These are phyloP conservation scores for Cantharis rustica DNA, from an alignment of 2,888 invertebrate species.

Conservation along the genomic window DNA sequence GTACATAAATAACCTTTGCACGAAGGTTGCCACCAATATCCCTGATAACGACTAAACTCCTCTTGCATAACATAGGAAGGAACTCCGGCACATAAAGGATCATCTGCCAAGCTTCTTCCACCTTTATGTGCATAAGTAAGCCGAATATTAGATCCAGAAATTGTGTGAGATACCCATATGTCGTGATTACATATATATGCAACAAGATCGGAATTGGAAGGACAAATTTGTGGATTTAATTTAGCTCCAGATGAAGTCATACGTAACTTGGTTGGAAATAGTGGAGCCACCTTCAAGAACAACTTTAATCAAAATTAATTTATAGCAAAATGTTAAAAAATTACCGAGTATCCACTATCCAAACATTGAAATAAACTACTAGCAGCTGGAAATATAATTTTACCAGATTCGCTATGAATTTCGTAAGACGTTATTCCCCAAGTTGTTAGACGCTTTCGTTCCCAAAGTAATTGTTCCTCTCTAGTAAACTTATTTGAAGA, in stretches of 20 bases:
- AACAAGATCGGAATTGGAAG: conserved; percentile 77
- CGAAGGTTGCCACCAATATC: conserved; percentile 96
- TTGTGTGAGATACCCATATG: conserved; percentile 82
- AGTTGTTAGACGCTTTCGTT: conserved; percentile 87
- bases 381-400: conserved; percentile 89
- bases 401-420: conserved; percentile 78
- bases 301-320: background rate
- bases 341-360: conserved; percentile 72
- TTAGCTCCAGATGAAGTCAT: conserved; percentile 70
- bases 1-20: conserved; percentile 14
- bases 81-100: conserved; percentile 90
- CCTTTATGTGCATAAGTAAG: conserved; percentile 74
- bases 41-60: conserved; percentile 94
- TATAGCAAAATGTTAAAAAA: background rate
- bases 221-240: conserved; percentile 83
- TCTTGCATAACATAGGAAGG: conserved; percentile 99
- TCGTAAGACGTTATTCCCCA: conserved; percentile 96
- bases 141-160: conserved; percentile 70
- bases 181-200: conserved; percentile 91
- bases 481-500: conserved; percentile 69
- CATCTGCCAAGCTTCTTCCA: conserved; percentile 72
- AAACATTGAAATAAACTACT: conserved; percentile 86
- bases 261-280: conserved; percentile 71
- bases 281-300: conserved; percentile 60
- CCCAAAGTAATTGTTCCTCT: conserved; percentile 90